Evolutionary conservation across 1,140 invertebrate species (phyloP).

Genomic region (Holcopasites calliopsidis): DNA sequence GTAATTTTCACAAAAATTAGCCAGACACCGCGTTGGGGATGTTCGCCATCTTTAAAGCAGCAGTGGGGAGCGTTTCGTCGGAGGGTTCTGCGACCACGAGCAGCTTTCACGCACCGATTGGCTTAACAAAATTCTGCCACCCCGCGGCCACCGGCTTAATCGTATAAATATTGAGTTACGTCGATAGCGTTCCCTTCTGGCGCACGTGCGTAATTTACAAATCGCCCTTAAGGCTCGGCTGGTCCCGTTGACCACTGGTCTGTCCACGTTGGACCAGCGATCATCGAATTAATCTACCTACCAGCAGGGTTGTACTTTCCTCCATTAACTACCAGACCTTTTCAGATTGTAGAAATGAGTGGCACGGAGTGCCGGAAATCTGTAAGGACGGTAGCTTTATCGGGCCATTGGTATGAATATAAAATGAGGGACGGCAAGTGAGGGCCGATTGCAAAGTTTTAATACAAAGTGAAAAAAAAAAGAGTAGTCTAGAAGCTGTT

Average conservation of each 20-base stretch:
- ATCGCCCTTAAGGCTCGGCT: conserved; percentile 24
- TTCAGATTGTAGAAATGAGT: too few species aligned
- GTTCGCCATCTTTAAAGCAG: conserved; percentile 66
- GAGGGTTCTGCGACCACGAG: conserved; percentile 61
- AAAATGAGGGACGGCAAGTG: too few species aligned
- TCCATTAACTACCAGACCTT: too few species aligned
- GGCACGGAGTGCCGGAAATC: too few species aligned
- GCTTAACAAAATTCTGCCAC: conserved; percentile 71
- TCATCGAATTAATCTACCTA: background rate
- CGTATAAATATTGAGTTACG: conserved; percentile 78
- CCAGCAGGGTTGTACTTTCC: background rate
- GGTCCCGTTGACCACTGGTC: background rate
- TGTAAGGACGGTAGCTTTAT: too few species aligned
- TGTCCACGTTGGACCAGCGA: background rate
- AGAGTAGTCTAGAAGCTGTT: too few species aligned
- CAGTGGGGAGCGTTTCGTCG: conserved; percentile 67
- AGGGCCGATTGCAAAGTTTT: too few species aligned
- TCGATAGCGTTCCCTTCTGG: conserved; percentile 45
- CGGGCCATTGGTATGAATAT: too few species aligned
- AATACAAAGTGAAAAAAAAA: too few species aligned
- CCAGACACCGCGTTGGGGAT: conserved; percentile 27
- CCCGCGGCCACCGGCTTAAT: conserved; percentile 71
- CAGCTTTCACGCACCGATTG: conserved; percentile 74
- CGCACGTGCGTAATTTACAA: conserved; percentile 48
- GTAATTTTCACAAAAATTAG: conserved; percentile 71